phyloP scores from a whole-genome alignment of 64 coral and sea anemone species.

The Dendrophyllia cribrosa region DNA sequence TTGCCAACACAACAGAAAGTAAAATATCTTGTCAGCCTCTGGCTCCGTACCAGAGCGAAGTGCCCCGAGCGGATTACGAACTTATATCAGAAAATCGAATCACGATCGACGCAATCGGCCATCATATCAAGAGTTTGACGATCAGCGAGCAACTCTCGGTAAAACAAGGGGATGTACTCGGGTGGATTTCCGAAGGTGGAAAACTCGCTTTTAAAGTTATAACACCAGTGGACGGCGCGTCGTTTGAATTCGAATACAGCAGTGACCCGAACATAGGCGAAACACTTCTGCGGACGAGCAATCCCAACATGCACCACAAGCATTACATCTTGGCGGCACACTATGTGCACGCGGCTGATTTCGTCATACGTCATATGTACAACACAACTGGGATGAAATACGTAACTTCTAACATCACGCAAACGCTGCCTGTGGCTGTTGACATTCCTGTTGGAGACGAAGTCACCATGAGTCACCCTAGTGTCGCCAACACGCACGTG shows the following conservation, averaged over 20 bases:
- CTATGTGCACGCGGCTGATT: slow-evolving; percentile 68
- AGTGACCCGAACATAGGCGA: slow-evolving; percentile 33
- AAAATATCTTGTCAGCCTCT: slow-evolving; percentile 32
- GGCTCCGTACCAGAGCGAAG: slow-evolving; percentile 52
- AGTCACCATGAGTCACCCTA: slow-evolving; percentile 56
- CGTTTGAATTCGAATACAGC: slow-evolving; percentile 66
- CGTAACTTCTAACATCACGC: slow-evolving; percentile 79
- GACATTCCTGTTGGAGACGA: slow-evolving; percentile 74
- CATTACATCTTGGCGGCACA: slow-evolving; percentile 83
- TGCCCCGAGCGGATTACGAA: slow-evolving; percentile 77
- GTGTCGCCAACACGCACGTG: slow-evolving; percentile 66
- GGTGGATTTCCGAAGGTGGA: slow-evolving; percentile 63
- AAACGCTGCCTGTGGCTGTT: slow-evolving; percentile 3
- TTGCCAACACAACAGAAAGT: slow-evolving; percentile 64
- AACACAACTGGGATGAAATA: slow-evolving; percentile 57
- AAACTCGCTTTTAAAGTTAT: slow-evolving; percentile 62
- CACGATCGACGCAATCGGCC: slow-evolving; percentile 56
- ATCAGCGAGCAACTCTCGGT: slow-evolving; percentile 52
- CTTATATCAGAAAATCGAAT: slow-evolving; percentile 57
- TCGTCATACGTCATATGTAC: slow-evolving; percentile 75
- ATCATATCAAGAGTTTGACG: slow-evolving; percentile 70
- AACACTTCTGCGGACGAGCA: slow-evolving; percentile 41
- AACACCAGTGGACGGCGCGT: neutral
- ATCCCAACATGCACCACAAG: slow-evolving; percentile 40
- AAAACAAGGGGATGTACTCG: slow-evolving; percentile 75